Conservation (phyloP, 2,888 invertebrate species). For the Dynastes grantii region DNA sequence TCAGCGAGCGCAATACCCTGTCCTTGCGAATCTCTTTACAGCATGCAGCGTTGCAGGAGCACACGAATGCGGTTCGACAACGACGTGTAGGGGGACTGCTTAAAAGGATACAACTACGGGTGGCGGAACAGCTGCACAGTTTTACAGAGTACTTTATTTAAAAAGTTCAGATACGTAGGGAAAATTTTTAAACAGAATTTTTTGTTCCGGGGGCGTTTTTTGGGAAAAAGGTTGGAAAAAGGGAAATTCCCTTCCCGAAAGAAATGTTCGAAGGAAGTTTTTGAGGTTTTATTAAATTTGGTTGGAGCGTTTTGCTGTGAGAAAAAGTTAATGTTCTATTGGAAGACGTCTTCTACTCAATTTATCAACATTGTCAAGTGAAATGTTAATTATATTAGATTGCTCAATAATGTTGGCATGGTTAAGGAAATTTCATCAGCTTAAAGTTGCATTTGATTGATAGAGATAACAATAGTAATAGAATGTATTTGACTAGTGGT, state of each 20-base stretch:
- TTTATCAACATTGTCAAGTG: background rate
- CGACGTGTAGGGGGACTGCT: conserved; percentile 35
- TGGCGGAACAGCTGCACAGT: conserved; percentile 42
- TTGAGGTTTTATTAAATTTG: conserved; percentile 35
- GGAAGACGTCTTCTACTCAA: background rate
- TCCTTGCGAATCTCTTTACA: conserved; percentile 7
- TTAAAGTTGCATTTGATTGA: too few species aligned
- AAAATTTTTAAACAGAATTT: conserved; percentile 48
- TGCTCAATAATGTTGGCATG: too few species aligned
- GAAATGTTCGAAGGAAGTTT: conserved; percentile 37
- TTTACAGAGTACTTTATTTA: conserved; percentile 41
- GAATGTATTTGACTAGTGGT: too few species aligned
- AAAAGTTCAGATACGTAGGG: conserved; percentile 40
- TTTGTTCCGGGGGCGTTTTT: conserved; percentile 30
- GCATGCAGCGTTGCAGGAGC: conserved; percentile 7
- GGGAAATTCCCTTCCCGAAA: too few species aligned
- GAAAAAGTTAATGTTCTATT: background rate
- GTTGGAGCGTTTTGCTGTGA: background rate
- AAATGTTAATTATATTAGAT: too few species aligned
- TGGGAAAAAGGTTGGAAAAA: too few species aligned
- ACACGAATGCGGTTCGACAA: conserved; percentile 10
- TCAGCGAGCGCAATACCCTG: background rate
- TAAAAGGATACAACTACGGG: conserved; percentile 33
- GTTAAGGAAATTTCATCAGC: too few species aligned
- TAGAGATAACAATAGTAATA: too few species aligned